Percentiles rank a stretch among this genome's conserved stretches.
Conservation (phyloP, 1,140 invertebrate genomes). For the Heliconius himera region DNA sequence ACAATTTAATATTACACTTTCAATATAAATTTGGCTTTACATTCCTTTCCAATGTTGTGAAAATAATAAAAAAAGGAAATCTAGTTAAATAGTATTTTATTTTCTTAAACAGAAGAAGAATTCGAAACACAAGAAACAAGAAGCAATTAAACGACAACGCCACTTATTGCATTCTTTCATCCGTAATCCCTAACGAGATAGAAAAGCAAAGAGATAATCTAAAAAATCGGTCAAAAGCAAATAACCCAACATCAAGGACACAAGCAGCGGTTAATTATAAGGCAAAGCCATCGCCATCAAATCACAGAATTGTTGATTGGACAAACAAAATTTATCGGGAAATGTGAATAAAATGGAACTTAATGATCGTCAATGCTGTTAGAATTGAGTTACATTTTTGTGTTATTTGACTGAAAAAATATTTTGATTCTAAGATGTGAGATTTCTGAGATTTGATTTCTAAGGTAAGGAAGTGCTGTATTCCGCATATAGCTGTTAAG, state of each 20-base stretch:
- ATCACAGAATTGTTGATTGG: slow-evolving; percentile 15
- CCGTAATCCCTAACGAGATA: neutral
- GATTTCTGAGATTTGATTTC: too few species aligned
- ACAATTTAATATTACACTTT: too few species aligned
- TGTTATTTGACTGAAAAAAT: neutral
- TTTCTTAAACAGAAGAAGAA: neutral
- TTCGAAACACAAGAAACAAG: neutral
- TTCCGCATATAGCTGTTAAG: too few species aligned
- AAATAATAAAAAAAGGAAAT: too few species aligned
- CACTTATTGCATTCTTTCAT: slow-evolving; percentile 4
- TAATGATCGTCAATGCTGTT: neutral
- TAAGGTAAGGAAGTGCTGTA: too few species aligned
- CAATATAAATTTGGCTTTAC: too few species aligned
- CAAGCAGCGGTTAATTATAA: neutral
- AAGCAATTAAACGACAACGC: neutral
- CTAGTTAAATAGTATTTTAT: neutral
- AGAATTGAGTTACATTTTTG: neutral
- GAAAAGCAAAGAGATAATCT: neutral
- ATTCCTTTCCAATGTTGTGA: too few species aligned
- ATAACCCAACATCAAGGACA: neutral
- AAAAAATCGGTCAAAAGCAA: neutral
- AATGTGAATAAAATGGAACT: slow-evolving; percentile 6
- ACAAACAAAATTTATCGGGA: slow-evolving; percentile 1
- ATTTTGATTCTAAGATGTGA: neutral
- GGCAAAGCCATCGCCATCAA: neutral